Evolutionary conservation across 2,888 invertebrate genomes (phyloP).

Genomic region (Heliconius charithonia): DNA sequence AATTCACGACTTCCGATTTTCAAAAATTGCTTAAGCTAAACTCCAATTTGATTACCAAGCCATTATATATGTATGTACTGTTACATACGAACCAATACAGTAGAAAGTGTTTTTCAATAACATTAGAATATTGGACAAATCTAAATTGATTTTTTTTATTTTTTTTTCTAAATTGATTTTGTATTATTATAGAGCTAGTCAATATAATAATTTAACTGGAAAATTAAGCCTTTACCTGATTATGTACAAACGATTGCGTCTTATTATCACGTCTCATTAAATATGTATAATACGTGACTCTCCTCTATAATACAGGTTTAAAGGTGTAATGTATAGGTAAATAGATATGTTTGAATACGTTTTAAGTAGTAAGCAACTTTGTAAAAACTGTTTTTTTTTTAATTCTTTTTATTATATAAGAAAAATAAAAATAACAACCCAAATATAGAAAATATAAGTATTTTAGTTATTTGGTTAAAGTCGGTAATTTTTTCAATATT

Average conservation of each 20-base stretch:
- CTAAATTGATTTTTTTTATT: background rate
- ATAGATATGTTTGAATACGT: background rate
- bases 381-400: too few relatives aligned
- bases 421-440: too few relatives aligned
- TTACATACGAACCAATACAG: background rate
- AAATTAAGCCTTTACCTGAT: background rate
- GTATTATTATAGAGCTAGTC: background rate
- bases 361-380: background rate
- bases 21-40: background rate
- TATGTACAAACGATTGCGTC: background rate
- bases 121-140: background rate
- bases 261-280: background rate
- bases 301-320: background rate
- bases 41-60: background rate
- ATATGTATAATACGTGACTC: background rate
- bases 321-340: background rate
- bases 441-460: too few relatives aligned
- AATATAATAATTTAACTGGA: background rate
- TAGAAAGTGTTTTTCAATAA: background rate
- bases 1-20: background rate
- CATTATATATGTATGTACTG: background rate
- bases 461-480: too few relatives aligned
- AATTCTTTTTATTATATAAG: too few relatives aligned
- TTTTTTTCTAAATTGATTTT: background rate
- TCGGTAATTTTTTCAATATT: background rate